phyloP scores from a whole-genome alignment of 2,113 vertebrate genomes.

The Bettongia penicillata region DNA sequence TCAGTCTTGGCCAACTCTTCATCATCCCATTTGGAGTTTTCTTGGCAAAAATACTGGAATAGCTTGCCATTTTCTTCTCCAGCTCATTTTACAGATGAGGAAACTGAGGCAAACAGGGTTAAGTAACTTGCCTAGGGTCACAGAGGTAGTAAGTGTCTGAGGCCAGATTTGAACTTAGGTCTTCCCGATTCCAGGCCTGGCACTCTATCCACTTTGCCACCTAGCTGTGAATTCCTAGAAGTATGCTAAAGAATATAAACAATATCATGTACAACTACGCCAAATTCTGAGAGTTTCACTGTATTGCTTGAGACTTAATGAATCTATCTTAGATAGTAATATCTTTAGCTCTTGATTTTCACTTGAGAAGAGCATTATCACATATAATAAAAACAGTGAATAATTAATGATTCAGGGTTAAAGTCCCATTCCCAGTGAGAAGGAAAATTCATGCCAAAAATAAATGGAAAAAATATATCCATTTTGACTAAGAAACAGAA shows the following conservation, averaged over 20 bases:
- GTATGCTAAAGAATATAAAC: background rate
- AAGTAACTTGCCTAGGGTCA: background rate
- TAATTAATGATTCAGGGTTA: background rate
- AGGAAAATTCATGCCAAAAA: background rate
- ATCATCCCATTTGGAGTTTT: background rate
- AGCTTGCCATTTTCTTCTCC: background rate
- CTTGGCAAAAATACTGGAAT: background rate
- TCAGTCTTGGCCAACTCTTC: too few species aligned
- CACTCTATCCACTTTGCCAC: background rate
- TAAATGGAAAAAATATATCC: background rate
- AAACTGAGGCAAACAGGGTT: background rate
- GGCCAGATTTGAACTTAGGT: background rate
- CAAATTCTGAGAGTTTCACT: background rate
- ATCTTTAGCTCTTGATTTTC: background rate
- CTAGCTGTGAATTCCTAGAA: background rate
- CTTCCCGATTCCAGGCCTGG: background rate
- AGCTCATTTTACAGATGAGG: background rate
- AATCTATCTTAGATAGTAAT: background rate
- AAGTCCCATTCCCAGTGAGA: background rate
- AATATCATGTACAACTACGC: background rate
- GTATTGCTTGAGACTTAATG: background rate
- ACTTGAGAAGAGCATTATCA: background rate
- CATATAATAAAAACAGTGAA: background rate
- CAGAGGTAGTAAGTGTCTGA: background rate
- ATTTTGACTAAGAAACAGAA: background rate